Base-by-base conservation (phyloP, 2,113 vertebrate species). In the Stegostoma tigrinum region DNA sequence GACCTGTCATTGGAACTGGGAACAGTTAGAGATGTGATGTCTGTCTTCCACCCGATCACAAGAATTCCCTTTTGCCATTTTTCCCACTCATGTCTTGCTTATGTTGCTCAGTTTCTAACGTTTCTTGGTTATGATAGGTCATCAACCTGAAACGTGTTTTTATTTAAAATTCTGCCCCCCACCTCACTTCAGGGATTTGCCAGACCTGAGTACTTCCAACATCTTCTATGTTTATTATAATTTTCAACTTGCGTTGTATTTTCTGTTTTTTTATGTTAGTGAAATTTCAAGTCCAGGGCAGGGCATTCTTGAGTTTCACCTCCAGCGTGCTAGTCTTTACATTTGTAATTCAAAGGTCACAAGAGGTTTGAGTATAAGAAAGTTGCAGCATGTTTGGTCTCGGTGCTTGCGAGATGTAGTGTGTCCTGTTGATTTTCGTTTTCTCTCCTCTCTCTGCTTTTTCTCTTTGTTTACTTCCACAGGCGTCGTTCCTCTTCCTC, bases 381-480 rank as follows among this genome's bases (percentile, higher is more conserved):
- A 75, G 87, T n/a, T 52, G 30, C 67, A 12, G 97, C 96, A 55
- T 21, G 0, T 38, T 66, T 66, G 15, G 34, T 23, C 19, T 66
- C 6, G 3, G 87, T 64, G 27, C 52, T 55, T n/a, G 61, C 61
- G 6, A 48, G 48, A 48, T 48, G 48, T 2, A 48, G 48, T 42
- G 23, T 19, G 38, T 66, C 7, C 80, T 21, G 17, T 45, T 45
- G 38, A 23, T 83, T 83, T n/a, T 94, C 34, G 66, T 66, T 27
- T 38, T 94, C 0, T 5, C 38, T 21, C 42, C 19, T 1, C 38
- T 83, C 15, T 75, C 72, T 98, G 97, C 34, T 97, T 96, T 96
- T 97, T 96, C 83, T 98, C 98, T 0, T 97, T 96, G 19, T 98
- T 98, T 94, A 98, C 98, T 17, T 98, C 98, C 0, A 97, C 97